Percentiles rank a stretch among this genome's conserved stretches.
These are phyloP conservation scores for Gobionotothen gibberifrons DNA, from an alignment of 2,797 vertebrate genomes.

Conservation along the genomic window DNA sequence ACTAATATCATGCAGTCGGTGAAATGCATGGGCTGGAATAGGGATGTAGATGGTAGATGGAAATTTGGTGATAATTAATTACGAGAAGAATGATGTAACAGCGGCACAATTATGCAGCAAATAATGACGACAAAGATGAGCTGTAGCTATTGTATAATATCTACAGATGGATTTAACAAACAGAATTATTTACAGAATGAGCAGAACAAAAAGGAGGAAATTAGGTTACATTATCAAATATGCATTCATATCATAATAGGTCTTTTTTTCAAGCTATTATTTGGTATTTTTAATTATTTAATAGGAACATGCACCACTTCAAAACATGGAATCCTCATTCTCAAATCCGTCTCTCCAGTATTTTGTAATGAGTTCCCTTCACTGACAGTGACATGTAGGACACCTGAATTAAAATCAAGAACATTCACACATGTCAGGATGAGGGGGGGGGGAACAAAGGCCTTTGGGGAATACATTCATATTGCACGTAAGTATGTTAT, in stretches of 20 bases:
- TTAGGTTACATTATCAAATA: background rate
- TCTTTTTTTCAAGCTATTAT: background rate
- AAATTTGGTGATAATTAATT: conserved; percentile 32
- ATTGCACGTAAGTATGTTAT: conserved; percentile 59
- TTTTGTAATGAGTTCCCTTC: background rate
- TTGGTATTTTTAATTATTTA: conserved; percentile 20
- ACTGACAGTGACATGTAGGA: conserved; percentile 13
- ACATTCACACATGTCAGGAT: conserved; percentile 5
- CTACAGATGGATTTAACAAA: background rate
- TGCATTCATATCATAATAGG: background rate
- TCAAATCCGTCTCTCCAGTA: conserved; percentile 1
- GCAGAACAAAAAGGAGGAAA: background rate
- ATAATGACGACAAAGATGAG: conserved; percentile 8
- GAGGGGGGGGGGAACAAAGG: conserved; percentile 51
- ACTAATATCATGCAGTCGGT: background rate
- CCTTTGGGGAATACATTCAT: conserved; percentile 55
- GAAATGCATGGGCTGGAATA: conserved; percentile 29
- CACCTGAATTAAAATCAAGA: conserved; percentile 38
- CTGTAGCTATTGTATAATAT: background rate
- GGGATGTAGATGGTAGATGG: background rate
- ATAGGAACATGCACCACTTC: background rate
- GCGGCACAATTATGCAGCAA: conserved; percentile 43
- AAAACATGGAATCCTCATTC: conserved; percentile 16
- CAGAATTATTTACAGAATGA: conserved; percentile 9
- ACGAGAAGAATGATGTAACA: conserved; percentile 46